A percentile compares a stretch with the other conserved stretches of the same genome.
Evolutionary conservation across 2,888 invertebrate species (phyloP).

Genomic region (Spilarctia lutea): DNA sequence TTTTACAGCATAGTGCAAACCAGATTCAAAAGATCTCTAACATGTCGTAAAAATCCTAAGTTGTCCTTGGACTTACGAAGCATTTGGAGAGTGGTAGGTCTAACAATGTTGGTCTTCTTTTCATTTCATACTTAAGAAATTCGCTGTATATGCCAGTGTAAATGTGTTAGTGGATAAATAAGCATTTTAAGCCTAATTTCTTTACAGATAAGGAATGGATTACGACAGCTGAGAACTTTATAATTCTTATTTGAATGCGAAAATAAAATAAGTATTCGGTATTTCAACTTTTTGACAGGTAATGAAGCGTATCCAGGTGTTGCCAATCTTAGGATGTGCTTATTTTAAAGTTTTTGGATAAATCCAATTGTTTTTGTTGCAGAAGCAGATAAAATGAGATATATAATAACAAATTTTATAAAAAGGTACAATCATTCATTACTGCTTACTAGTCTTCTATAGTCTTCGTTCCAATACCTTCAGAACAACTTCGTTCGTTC

Average conservation of each 20-base stretch:
- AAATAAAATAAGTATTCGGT: conserved; percentile 51
- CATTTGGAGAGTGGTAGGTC: conserved; percentile 32
- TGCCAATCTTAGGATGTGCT: conserved; percentile 36
- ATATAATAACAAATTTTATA: not conserved
- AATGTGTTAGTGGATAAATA: conserved; percentile 8
- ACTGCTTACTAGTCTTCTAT: not conserved
- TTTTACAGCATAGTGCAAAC: conserved; percentile 33
- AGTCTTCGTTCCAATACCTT: not conserved
- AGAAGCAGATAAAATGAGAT: not conserved
- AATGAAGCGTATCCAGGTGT: conserved; percentile 61
- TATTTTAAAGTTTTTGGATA: conserved; percentile 16
- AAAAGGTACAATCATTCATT: no score
- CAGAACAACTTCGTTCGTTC: no score
- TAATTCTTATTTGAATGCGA: conserved; percentile 45
- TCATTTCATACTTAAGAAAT: conserved; percentile 47
- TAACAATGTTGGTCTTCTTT: conserved; percentile 37
- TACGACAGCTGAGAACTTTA: conserved; percentile 29
- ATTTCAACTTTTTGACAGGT: conserved; percentile 59
- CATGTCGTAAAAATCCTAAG: conserved; percentile 44
- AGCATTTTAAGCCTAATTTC: conserved; percentile 41
- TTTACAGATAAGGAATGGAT: conserved; percentile 40
- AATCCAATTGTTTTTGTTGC: not conserved
- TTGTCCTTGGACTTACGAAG: conserved; percentile 24
- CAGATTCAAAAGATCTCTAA: conserved; percentile 55
- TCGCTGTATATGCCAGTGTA: conserved; percentile 34